Evolutionary conservation across 2,113 vertebrate species (phyloP).

Genomic region (Ramphastos sulfuratus): DNA sequence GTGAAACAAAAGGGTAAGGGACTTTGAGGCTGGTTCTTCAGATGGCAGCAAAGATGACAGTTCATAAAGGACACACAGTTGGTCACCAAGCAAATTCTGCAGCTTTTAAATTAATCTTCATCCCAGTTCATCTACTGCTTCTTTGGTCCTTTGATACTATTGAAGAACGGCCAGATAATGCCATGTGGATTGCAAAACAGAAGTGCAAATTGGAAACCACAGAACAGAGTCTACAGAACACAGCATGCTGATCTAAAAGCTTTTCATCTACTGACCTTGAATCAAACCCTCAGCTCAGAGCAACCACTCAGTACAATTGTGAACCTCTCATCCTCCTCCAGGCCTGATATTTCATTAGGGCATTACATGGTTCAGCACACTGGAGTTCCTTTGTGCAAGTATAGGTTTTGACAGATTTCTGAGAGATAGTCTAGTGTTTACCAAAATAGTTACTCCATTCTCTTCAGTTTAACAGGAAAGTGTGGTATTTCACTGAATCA

Average conservation of each 20-base stretch:
- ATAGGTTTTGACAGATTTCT: not conserved
- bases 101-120: not conserved
- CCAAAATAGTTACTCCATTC: not conserved
- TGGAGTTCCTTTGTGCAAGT: not conserved
- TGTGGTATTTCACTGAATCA: not conserved
- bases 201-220: not conserved
- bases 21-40: not conserved
- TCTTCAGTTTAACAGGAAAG: not conserved
- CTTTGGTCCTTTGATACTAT: not conserved
- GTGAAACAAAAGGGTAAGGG: not conserved
- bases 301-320: fast-evolving
- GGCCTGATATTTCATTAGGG: not conserved
- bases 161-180: not conserved
- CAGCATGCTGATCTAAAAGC: not conserved
- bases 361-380: not conserved
- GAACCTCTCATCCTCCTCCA: not conserved
- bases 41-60: not conserved
- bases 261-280: not conserved
- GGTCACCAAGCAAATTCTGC: not conserved
- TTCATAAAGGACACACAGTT: not conserved
- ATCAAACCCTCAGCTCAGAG: not conserved
- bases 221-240: not conserved
- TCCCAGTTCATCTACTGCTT: not conserved
- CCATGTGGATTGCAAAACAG: not conserved
- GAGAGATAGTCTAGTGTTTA: not conserved